Conservation (phyloP, 2,888 invertebrate species). For the Drepanosiphum platanoidis region DNA sequence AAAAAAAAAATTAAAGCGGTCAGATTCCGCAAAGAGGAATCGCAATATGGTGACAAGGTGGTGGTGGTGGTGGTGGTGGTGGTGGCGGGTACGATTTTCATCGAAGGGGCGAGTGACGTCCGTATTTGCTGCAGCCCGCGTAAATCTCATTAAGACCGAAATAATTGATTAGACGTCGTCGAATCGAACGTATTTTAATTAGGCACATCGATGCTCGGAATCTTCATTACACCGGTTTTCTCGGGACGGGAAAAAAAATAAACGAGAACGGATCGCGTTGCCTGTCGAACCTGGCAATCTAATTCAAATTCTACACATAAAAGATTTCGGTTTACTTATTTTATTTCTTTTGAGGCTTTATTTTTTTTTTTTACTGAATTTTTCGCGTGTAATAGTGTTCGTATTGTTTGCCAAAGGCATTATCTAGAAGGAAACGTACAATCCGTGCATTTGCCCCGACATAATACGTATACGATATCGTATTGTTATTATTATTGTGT, state of each 20-base stretch:
- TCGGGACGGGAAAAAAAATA: neutral
- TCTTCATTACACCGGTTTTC: constrained; percentile 58
- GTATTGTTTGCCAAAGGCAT: no score
- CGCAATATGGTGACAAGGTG: neutral
- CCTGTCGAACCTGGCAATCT: no score
- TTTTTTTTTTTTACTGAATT: no score
- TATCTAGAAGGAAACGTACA: no score
- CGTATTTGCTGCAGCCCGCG: neutral
- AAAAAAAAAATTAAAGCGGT: neutral
- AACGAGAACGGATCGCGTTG: neutral
- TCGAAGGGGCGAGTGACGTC: neutral
- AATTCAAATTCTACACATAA: neutral
- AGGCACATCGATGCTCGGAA: constrained; percentile 63
- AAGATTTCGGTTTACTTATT: neutral
- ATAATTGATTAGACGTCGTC: constrained; percentile 8
- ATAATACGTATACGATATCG: no score
- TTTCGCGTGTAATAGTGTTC: no score
- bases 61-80: no score
- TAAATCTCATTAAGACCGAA: neutral
- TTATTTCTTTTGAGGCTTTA: neutral
- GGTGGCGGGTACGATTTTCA: no score
- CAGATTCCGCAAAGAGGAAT: neutral
- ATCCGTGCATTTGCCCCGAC: no score
- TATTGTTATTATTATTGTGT: no score
- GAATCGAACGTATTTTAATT: constrained; percentile 1